These are phyloP conservation scores for Bryconaethiops microstoma DNA, from an alignment of 2,797 vertebrate species.

Conservation along the genomic window DNA sequence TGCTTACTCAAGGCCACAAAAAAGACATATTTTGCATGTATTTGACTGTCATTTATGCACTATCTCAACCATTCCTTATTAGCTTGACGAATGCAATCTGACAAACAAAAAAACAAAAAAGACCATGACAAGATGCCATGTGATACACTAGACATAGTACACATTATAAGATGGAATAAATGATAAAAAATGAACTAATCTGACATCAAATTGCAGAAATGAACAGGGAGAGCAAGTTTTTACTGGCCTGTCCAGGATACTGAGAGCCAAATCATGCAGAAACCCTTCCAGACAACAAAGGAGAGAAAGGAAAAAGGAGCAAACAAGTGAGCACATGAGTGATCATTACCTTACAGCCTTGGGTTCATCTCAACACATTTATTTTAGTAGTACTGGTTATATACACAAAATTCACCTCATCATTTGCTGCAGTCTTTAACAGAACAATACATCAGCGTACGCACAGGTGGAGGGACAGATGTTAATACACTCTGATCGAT, in stretches of 20 bases:
- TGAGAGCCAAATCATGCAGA: not conserved
- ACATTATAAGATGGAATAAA: not conserved
- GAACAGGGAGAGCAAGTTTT: not conserved
- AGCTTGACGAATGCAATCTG: not conserved
- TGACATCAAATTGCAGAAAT: not conserved
- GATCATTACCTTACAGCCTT: not conserved
- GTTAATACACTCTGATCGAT: not conserved
- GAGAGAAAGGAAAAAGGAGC: not conserved
- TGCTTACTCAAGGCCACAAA: constrained; percentile 29
- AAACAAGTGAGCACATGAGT: constrained; percentile 1
- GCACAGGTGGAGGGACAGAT: not conserved
- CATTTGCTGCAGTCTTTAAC: not conserved
- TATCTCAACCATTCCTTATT: not conserved
- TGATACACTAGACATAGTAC: not conserved
- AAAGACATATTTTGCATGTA: constrained; percentile 48
- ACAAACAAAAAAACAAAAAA: not conserved
- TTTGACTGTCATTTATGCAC: constrained; percentile 42
- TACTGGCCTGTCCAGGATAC: not conserved
- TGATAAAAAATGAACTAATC: not conserved
- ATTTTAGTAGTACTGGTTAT: not conserved
- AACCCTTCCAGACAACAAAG: not conserved
- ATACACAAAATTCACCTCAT: not conserved
- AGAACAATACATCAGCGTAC: not conserved
- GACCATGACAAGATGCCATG: not conserved
- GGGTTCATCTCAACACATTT: not conserved